Evolutionary conservation across 1,140 invertebrate genomes (phyloP), one percentile per base, ranked within the genome.

Genomic region (Eurosta solidaginis): DNA sequence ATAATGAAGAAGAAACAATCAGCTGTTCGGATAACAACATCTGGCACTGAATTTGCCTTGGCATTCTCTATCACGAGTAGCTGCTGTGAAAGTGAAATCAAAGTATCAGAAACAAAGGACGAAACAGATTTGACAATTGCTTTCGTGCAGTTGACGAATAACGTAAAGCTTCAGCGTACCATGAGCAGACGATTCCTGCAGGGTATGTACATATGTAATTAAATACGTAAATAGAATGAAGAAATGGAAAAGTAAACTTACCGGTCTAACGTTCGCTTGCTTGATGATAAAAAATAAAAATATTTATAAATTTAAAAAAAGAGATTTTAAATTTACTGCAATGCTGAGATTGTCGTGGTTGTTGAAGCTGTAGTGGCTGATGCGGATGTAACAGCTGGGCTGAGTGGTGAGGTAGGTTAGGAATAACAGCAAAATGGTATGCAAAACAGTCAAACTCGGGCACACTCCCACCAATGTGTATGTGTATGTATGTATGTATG

Each of bases 241-340:
- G 17, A 68, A 40, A 33, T 29, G 33, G 29, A 68, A 68, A 68
- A 68, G 33, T 36, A 20, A 68, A 68, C 59, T 68, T 68, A 68
- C 59, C 59, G 59, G 59, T 68, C n/a, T n/a, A n/a, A n/a, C n/a
- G n/a, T n/a, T n/a, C 59, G 59, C 10, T 40, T 33, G 59, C 9
- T 68, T n/a, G 33, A 7, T 33, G 33, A 5, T 40, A 22, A 33
- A 68, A 68, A 20, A 22, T 68, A 36, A 68, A 42, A 68, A 20
- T 9, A 40, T 17, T 14, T 40, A 22, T 52, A 52, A 68, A 68
- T 9, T 68, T 22, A 2, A 29, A 68, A 68, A 68, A 68, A 20
- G 29, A 40, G n/a, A n/a, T n/a, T n/a, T 42, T 1, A 68, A 68
- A 68, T 7, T 3, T 7, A 17, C 22, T 40, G 59, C 14, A 9